Evolutionary conservation across 1,140 invertebrate genomes (phyloP), one percentile per base, ranked within the genome.

Genomic region (Asbolus verrucosus): DNA sequence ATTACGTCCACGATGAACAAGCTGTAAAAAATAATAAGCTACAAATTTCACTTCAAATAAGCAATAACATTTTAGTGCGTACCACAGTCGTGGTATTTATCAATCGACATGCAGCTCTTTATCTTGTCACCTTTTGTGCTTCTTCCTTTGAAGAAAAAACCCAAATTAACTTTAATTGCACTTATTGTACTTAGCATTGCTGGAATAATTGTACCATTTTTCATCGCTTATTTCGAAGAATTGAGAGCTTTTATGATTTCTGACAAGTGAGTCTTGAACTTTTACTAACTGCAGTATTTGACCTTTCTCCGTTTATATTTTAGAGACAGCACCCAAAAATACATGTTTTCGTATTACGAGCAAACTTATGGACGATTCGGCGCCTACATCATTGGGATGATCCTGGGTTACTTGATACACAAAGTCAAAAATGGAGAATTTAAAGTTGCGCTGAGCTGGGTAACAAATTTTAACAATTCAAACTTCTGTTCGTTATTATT

Each of bases 1-100:
- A 88, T 16, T 66, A 71, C 19, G 11, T 50, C 14, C 21, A 31
- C 15, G 43, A 62, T 33, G 21, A 59, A 18, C 66, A 68, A 38
- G 30, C 30, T 4, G 18, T 39, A 59, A 14, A 19, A 41, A 9
- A 4, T 54, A 0, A 27, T 24, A 24, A 27, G 18, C 11, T 66
- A 19, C 21, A 9, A 14, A 13, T 5, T 6, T 5, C 13, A 14
- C 13, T 63, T 59, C 21, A 15, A 63, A 11, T 63, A 13, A 6
- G 3, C 33, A 39, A 8, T 14, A 60, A 13, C 9, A 63, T 69
- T 65, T 43, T 21, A 71, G 65, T 72, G 70, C 18, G 39, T 72
- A n/a, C 31, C 59, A 1, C 70, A 62, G 2, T 31, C 33, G 5
- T 72, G 70, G 70, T 72, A 72, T 43, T 59, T 72, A 24, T 62